Percentiles rank a stretch among this genome's conserved stretches.
phyloP scores from a whole-genome alignment of 2,113 vertebrate genomes.

The Xenopus borealis region DNA sequence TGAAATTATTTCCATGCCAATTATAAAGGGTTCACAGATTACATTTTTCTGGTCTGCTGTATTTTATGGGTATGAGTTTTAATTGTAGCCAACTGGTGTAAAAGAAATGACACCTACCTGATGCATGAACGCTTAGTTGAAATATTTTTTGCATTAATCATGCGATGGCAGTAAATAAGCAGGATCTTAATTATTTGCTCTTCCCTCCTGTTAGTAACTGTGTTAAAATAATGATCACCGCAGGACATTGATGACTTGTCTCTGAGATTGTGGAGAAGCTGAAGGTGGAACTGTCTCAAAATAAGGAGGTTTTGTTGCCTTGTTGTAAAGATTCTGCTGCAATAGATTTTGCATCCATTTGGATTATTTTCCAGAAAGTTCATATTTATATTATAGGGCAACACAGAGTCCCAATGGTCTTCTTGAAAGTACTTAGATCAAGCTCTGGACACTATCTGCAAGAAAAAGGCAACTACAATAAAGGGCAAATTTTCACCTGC shows the following conservation, averaged over 20 bases:
- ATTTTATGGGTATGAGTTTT: conserved; percentile 23
- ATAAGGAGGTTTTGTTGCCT: too few species aligned
- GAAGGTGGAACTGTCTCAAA: too few species aligned
- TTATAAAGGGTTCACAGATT: conserved; percentile 30
- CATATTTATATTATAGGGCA: too few species aligned
- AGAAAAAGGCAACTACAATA: too few species aligned
- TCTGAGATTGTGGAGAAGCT: background rate
- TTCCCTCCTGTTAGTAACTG: background rate
- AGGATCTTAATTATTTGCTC: background rate
- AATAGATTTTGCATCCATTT: too few species aligned
- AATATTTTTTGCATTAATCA: conserved; percentile 6
- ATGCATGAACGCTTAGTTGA: background rate
- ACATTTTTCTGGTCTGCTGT: conserved; percentile 31
- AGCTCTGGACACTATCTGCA: too few species aligned
- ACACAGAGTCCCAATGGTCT: too few species aligned
- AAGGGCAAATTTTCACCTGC: too few species aligned
- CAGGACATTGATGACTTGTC: background rate
- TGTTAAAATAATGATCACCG: background rate
- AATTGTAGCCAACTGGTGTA: conserved; percentile 23
- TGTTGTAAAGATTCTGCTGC: too few species aligned
- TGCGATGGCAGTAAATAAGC: background rate
- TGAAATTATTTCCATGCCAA: conserved; percentile 51
- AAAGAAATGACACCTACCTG: background rate
- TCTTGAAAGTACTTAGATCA: too few species aligned
- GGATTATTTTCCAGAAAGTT: too few species aligned